Evolutionary conservation across 2,888 invertebrate genomes (phyloP).

Genomic region (Hetaerina titia): DNA sequence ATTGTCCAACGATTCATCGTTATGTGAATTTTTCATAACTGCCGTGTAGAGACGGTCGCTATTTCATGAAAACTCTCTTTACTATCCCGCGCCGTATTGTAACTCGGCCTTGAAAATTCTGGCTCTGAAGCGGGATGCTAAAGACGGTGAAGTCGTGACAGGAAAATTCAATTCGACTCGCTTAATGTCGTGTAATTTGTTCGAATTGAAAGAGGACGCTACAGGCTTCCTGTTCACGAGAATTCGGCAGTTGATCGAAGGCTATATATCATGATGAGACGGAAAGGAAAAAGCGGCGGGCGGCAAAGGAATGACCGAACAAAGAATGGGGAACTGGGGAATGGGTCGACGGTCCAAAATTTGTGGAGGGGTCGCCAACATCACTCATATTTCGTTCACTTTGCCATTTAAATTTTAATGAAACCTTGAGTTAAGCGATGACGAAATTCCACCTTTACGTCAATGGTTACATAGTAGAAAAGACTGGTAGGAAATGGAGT

Average conservation of each 20-base stretch:
- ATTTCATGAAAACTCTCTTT: neutral
- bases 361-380: neutral
- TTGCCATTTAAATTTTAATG: too few species aligned
- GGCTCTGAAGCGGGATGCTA: neutral
- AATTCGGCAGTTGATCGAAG: neutral
- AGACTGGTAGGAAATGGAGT: too few species aligned
- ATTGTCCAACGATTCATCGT: too few species aligned
- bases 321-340: neutral
- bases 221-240: neutral
- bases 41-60: too few species aligned
- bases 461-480: too few species aligned
- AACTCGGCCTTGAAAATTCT: neutral
- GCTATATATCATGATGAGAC: neutral
- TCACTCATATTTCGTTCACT: neutral
- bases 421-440: too few species aligned
- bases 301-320: neutral
- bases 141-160: neutral
- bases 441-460: too few species aligned
- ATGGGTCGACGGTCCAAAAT: neutral
- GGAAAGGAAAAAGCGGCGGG: neutral
- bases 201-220: constrained; percentile 19
- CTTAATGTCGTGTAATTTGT: neutral
- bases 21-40: too few species aligned
- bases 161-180: neutral
- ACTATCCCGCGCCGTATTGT: neutral